Evolutionary conservation across 2,888 invertebrate species (phyloP), one percentile per base, ranked within the genome.

Genomic region (Homarus gammarus): DNA sequence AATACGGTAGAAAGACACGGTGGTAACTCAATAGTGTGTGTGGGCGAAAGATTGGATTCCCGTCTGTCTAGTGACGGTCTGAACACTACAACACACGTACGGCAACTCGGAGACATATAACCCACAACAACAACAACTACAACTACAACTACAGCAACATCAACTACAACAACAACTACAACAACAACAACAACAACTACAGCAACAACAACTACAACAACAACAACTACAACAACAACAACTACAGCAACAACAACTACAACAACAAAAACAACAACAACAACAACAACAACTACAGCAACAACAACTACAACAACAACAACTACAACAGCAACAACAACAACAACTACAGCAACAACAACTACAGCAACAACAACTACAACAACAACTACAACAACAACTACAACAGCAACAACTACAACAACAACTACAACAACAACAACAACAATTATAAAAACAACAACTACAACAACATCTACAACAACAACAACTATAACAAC

Each of bases 281-380:
- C 49, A 15, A 31, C 15, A 75, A 8, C 8, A 22, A 10, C n/a
- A 38, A 36, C 8, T 22, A n/a, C n/a, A 6, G 12, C n/a, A 75
- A 8, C 10, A 75, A 0, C 77, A 49, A 18, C 1, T 40, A 22
- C 10, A 2, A 31, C 22, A 36, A 75, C 0, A 92, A 92, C 2
- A 93, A 92, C 64, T 93, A 92, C 72, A 22, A 0, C 10, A 75
- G 31, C 15, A 40, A 31, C 36, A 72, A 72, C 18, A 75, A 12
- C 1, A 10, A 18, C 33, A 10, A 8, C 12, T n/a, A 75, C 10
- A 40, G 70, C 70, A 36, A 18, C 70, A 31, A 44, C 15, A 18
- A 72, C n/a, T 87, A 87, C 49, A 38, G 22, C 36, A 1, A 73
- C 51, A 15, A 49, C 22, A 56, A 84, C 73, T 78, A 92, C 92